These are phyloP conservation scores for Amphimallon solstitiale DNA, from an alignment of 2,888 invertebrate genomes.

Conservation along the genomic window DNA sequence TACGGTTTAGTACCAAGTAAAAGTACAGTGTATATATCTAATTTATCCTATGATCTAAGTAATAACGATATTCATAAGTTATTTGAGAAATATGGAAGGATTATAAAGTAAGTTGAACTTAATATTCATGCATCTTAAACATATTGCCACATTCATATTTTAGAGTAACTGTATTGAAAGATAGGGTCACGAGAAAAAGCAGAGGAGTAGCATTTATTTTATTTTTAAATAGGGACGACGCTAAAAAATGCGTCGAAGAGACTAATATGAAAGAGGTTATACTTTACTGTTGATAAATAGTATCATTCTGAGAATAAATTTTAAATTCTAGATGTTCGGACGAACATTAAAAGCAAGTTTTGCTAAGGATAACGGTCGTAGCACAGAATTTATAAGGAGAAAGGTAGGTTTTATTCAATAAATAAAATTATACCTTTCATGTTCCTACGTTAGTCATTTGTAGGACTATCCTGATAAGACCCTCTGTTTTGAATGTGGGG, in stretches of 20 bases:
- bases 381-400: slow-evolving; percentile 75
- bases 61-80: slow-evolving; percentile 81
- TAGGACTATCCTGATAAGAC: slow-evolving; percentile 76
- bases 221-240: slow-evolving; percentile 73
- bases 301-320: slow-evolving; percentile 36
- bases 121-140: slow-evolving; percentile 9
- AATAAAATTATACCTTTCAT: not conserved
- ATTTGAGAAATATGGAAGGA: slow-evolving; percentile 77
- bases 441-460: slow-evolving; percentile 28
- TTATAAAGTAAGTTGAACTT: slow-evolving; percentile 72
- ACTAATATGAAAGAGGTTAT: slow-evolving; percentile 71
- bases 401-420: slow-evolving; percentile 52
- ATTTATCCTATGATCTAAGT: slow-evolving; percentile 78
- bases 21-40: slow-evolving; percentile 80
- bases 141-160: slow-evolving; percentile 41
- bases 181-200: slow-evolving; percentile 71
- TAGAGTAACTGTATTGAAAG: slow-evolving; percentile 78
- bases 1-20: slow-evolving; percentile 73
- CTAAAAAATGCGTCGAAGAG: slow-evolving; percentile 69
- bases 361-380: slow-evolving; percentile 80
- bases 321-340: slow-evolving; percentile 71
- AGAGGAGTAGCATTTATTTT: slow-evolving; percentile 81
- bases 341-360: slow-evolving; percentile 76
- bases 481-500: slow-evolving; percentile 80
- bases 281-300: not conserved